Conservation (phyloP, 2,113 vertebrate species). For the Saiga tatarica region DNA sequence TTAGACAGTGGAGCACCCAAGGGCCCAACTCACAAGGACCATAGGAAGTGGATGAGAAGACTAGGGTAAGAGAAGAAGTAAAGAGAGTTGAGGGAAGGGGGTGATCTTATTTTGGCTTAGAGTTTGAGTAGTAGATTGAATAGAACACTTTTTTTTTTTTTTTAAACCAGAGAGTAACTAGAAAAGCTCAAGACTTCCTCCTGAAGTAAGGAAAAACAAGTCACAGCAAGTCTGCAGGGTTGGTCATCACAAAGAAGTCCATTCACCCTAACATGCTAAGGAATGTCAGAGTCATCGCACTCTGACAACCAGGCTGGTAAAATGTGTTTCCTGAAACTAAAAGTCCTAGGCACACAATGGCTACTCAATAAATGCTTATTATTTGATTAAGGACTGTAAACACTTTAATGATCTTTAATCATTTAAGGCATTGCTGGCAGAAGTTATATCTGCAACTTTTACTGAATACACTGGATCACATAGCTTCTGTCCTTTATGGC, state of each 20-base stretch:
- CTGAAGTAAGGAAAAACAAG: not conserved
- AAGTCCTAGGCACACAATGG: not conserved
- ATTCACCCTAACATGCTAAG: not conserved
- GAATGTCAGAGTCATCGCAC: not conserved
- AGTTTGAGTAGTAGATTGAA: not conserved
- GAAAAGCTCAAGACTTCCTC: not conserved
- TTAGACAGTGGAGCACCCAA: not conserved
- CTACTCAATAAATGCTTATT: not conserved
- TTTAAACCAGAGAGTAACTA: not conserved
- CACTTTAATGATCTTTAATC: not conserved
- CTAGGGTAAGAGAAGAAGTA: not conserved
- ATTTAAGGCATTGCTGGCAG: not conserved
- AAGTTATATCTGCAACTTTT: constrained; percentile 47
- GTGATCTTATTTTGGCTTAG: not conserved
- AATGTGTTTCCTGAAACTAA: constrained; percentile 33
- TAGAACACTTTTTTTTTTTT: not conserved
- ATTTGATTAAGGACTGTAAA: constrained; percentile 46
- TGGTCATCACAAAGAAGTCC: not conserved
- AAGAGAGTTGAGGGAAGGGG: not conserved
- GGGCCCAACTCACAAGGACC: not conserved
- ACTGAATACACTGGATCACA: constrained; percentile 63
- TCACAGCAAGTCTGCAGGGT: not conserved
- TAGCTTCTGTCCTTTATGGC: constrained; percentile 63
- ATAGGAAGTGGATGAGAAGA: not conserved
- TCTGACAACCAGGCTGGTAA: not conserved